Evolutionary conservation across 1,140 invertebrate species (phyloP).

Genomic region (Paramacrobiotus metropolitanus): DNA sequence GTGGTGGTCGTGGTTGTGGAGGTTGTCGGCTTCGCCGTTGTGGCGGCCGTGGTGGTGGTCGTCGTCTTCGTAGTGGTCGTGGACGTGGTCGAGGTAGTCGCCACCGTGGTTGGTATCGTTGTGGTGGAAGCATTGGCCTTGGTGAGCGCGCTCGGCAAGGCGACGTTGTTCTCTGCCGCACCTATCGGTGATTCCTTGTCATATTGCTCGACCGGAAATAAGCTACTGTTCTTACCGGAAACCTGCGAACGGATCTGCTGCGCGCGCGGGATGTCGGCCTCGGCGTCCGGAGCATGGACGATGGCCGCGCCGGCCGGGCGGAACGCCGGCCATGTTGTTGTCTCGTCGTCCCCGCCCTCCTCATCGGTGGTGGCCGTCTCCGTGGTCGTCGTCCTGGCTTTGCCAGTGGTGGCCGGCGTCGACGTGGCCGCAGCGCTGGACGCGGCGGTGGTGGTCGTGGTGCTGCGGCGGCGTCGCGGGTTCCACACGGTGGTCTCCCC

Average conservation of each 20-base stretch:
- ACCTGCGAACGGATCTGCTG: not conserved
- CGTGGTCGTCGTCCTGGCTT: not conserved
- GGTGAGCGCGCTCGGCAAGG: too few species aligned
- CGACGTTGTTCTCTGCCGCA: too few species aligned
- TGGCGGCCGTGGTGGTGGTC: not conserved
- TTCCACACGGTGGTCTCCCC: too few species aligned
- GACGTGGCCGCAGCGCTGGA: not conserved
- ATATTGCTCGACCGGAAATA: not conserved
- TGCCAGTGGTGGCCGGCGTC: not conserved
- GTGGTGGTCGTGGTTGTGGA: not conserved
- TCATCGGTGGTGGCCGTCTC: not conserved
- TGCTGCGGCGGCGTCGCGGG: too few species aligned
- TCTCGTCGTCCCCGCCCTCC: not conserved
- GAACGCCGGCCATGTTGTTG: not conserved
- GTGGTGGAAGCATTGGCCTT: too few species aligned
- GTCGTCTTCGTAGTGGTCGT: not conserved
- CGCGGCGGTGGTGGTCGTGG: not conserved
- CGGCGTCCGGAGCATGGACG: not conserved
- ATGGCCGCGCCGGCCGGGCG: not conserved
- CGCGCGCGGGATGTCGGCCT: not conserved
- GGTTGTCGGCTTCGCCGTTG: not conserved
- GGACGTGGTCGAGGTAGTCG: too few species aligned
- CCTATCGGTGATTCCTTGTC: too few species aligned
- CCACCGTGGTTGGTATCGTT: too few species aligned
- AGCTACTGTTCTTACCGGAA: not conserved